Base-by-base conservation (phyloP, 1,140 invertebrate species). In the Dufourea novaeangliae region DNA sequence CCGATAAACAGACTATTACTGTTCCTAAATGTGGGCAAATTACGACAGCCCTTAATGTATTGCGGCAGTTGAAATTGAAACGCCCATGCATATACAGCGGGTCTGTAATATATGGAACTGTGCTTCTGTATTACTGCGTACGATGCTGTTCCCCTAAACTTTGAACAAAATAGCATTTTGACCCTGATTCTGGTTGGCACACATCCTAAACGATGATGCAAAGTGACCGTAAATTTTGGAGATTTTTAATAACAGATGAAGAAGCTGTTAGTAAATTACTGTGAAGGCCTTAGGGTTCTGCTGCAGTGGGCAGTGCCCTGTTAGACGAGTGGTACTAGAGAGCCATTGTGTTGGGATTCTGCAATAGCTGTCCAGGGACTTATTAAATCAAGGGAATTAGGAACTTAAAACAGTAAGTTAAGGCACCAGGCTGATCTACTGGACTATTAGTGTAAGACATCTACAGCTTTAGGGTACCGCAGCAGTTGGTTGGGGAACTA, bases 1-100 rank as follows among this genome's bases (percentile, higher is more conserved):
- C 56, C 56, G 56, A 59, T 59, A 59, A 59, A 59, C 56, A 59
- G 56, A 59, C 56, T 59, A 59, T 59, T 27, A 59, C 56, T 34
- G 56, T 59, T 59, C 56, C 29, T 34, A 59, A 59, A 59, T 34
- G 29, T 14, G 56, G 56, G 56, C 56, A 59, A 59, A 59, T 59
- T 59, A 59, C 54, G 54, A 57, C 56, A 59, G 27, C 56, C 56
- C 56, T 34, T 59, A 59, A 59, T 59, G 56, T 59, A 59, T 59
- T 29, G 56, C 14, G 25, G 56, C 46, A n/a, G 7, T 29, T 32
- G 56, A 59, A 59, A 59, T 34, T 27, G 29, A 59, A 34, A 34
- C 29, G 56, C 0, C 56, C 29, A 20, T 34, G 29, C 6, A 32
- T 5, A 57, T 3, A 29, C n/a, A 10, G 22, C 25, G 11, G 11